Evolutionary conservation across 2,113 vertebrate species (phyloP).

Genomic region (Alouatta palliata): DNA sequence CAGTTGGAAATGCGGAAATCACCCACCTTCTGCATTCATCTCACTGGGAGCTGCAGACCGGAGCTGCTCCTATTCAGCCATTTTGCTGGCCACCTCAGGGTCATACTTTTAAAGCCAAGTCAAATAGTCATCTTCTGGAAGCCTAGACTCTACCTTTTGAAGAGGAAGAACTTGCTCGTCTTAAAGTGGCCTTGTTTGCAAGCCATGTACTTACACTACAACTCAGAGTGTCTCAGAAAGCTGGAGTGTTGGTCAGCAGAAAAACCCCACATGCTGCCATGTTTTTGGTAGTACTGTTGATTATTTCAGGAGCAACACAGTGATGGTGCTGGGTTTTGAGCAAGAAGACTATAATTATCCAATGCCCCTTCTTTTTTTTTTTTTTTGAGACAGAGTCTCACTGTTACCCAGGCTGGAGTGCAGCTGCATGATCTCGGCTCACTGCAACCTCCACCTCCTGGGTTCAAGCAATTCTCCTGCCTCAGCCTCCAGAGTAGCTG

Average conservation of each 20-base stretch:
- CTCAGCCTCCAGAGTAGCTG: no score
- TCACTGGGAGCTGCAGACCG: no score
- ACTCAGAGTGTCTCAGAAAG: not conserved
- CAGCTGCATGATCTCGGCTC: no score
- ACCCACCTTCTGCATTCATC: no score
- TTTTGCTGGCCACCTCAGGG: no score
- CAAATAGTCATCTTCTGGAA: not conserved
- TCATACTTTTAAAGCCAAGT: not conserved
- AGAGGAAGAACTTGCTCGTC: not conserved
- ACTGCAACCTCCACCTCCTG: no score
- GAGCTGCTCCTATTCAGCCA: no score
- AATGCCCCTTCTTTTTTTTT: not conserved
- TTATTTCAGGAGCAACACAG: not conserved
- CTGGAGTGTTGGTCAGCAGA: not conserved
- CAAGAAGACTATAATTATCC: not conserved
- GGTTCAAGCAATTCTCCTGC: no score
- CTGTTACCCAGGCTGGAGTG: no score
- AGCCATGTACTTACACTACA: not conserved
- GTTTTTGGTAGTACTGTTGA: not conserved
- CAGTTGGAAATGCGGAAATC: no score
- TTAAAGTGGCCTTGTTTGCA: not conserved
- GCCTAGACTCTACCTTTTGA: not conserved
- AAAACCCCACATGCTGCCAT: not conserved
- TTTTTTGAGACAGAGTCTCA: no score
- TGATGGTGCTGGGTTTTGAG: not conserved